Conservation (phyloP, 2,888 invertebrate genomes). For the Drosophila conformis region DNA sequence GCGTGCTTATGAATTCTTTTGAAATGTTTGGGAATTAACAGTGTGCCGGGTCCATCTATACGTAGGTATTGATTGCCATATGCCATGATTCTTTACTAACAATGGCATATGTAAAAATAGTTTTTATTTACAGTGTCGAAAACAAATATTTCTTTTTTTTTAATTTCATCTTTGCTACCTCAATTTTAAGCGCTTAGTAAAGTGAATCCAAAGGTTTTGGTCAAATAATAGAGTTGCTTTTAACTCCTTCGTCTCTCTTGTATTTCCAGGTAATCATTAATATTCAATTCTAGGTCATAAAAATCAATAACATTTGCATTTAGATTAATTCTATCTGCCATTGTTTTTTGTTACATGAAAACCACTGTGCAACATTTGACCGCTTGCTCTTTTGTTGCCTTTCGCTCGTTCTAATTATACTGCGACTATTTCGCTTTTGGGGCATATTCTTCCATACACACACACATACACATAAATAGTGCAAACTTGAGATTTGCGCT, state of each 20-base stretch:
- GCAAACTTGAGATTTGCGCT: constrained; percentile 32
- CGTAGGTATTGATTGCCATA: constrained; percentile 17
- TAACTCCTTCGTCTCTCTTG: background rate
- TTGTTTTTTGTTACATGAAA: constrained; percentile 22
- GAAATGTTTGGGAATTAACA: constrained; percentile 50
- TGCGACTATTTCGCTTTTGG: constrained; percentile 54
- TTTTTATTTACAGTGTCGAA: background rate
- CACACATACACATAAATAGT: background rate
- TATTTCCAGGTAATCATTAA: constrained; percentile 1
- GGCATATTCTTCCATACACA: constrained; percentile 44
- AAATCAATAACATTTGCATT: constrained; percentile 37
- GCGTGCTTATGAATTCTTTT: constrained; percentile 72
- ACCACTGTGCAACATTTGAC: constrained; percentile 66
- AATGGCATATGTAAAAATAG: constrained; percentile 20
- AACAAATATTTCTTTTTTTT: background rate
- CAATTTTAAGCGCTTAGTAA: background rate
- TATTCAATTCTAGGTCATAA: constrained; percentile 11
- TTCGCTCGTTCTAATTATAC: constrained; percentile 73
- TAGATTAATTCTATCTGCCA: constrained; percentile 21
- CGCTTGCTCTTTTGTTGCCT: constrained; percentile 46
- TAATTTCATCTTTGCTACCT: constrained; percentile 1
- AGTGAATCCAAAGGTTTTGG: background rate
- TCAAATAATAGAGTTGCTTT: background rate
- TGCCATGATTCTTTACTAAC: constrained; percentile 3
- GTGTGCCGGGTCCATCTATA: background rate